Evolutionary conservation across 2,888 invertebrate genomes (phyloP).

Genomic region (Unio delphinus): DNA sequence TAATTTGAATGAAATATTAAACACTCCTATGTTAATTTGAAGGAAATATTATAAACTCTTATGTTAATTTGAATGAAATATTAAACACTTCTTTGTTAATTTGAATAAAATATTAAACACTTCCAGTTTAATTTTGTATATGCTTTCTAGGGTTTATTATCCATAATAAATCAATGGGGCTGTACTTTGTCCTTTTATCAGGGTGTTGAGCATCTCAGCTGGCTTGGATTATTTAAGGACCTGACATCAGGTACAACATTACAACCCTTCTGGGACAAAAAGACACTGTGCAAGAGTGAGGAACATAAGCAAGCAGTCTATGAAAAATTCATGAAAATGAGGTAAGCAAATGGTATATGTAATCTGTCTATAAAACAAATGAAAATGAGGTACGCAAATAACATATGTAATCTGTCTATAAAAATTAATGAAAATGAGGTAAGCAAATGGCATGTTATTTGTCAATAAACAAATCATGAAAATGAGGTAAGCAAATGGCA

Average conservation of each 20-base stretch:
- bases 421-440: too few species aligned
- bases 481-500: conserved; percentile 54
- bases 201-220: conserved; percentile 69
- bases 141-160: too few species aligned
- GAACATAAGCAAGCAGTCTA: conserved; percentile 57
- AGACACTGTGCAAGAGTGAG: conserved; percentile 51
- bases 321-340: conserved; percentile 65
- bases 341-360: conserved; percentile 38
- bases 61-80: too few species aligned
- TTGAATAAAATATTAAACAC: too few species aligned
- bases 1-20: too few species aligned
- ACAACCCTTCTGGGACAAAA: conserved; percentile 66
- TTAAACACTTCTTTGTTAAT: too few species aligned
- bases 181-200: conserved; percentile 26
- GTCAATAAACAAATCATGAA: conserved; percentile 65
- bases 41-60: too few species aligned
- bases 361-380: not conserved
- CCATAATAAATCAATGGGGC: too few species aligned
- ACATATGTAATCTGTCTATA: not conserved
- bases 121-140: too few species aligned
- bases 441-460: too few species aligned
- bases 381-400: not conserved
- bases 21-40: too few species aligned
- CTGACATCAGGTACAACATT: conserved; percentile 63
- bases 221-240: conserved; percentile 69